These are phyloP conservation scores for Theonella swinhoei DNA, from an alignment of 37 sponge, comb jelly and placozoan species.

Conservation along the genomic window DNA sequence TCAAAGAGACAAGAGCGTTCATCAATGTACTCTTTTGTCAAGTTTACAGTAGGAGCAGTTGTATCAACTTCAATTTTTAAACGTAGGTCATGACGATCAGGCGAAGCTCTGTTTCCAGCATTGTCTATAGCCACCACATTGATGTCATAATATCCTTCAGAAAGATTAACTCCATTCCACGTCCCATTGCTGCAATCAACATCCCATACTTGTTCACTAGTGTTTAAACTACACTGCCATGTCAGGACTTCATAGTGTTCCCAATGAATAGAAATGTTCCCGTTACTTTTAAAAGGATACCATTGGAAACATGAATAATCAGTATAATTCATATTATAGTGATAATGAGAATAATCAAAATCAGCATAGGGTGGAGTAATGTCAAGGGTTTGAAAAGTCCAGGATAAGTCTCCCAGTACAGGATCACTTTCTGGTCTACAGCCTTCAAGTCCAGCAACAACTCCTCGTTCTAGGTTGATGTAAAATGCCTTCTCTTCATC, in stretches of 20 bases:
- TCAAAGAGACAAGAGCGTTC: no score
- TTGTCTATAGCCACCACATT: conserved; percentile 8
- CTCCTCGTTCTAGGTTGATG: conserved; percentile 26
- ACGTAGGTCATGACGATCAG: no score
- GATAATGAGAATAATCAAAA: no score
- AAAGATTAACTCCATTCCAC: conserved; percentile 19
- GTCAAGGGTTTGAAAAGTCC: conserved; percentile 45
- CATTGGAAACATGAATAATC: background rate
- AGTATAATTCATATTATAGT: no score
- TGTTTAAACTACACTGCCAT: conserved; percentile 5
- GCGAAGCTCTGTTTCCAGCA: conserved; percentile 12
- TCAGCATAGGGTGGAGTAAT: conserved; percentile 31
- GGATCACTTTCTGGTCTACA: conserved; percentile 50
- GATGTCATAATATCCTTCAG: no score
- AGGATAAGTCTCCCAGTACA: conserved; percentile 7
- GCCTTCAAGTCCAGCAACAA: conserved; percentile 24
- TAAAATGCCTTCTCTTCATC: conserved; percentile 15
- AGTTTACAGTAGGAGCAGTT: conserved; percentile 10
- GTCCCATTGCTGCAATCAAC: conserved; percentile 20
- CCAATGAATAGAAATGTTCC: conserved; percentile 20
- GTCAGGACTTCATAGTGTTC: conserved; percentile 19
- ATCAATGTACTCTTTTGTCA: no score
- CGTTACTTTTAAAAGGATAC: conserved; percentile 13
- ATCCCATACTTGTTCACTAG: background rate
- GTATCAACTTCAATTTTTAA: conserved; percentile 13